Evolutionary conservation across 2,888 invertebrate species (phyloP), one percentile per base, ranked within the genome.

Genomic region (Drosophila fungiperda): DNA sequence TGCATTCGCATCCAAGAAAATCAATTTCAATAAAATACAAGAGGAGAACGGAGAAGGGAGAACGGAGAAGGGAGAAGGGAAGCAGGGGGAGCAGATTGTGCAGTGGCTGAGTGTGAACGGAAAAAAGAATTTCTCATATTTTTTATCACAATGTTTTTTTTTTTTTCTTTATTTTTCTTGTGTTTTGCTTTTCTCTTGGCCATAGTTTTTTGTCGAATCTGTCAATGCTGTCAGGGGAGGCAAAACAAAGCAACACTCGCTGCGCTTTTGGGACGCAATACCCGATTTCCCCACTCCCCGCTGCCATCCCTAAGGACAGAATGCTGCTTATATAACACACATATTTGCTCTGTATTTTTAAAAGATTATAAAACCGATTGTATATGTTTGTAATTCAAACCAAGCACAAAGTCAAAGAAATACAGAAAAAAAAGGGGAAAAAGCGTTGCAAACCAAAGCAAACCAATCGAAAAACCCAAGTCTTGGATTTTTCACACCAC

Each of bases 171-270:
- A 45, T 23, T 17, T 55, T 55, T 35, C 17, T 32, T 6, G 8
- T 73, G 6, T 29, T 70, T 75, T 68, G 67, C 65, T 66, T 68
- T 71, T 60, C 45, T 72, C 70, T 76, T 80, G 54, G 72, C 78
- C 76, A 82, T 77, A 86, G 86, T 90, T 90, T 89, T 85, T 85
- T 85, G 90, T 90, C 89, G 76, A 90, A 90, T 85, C 80, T 90
- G 89, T 85, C 85, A 90, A 78, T 86, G 75, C 72, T 78, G 89
- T 75, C 90, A 88, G 77, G 88, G 86, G 90, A 90, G 68, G 50
- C 70, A 79, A 77, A 81, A 80, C 71, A 80, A 80, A 68, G 77
- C 74, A 79, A 71, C 68, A 52, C 73, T 76, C 82, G 86, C 74
- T 89, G 90, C 73, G 76, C 84, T 84, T 87, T 89, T 87, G 85